Conservation (phyloP, 2,888 invertebrate genomes). For the Conomelus anceps region DNA sequence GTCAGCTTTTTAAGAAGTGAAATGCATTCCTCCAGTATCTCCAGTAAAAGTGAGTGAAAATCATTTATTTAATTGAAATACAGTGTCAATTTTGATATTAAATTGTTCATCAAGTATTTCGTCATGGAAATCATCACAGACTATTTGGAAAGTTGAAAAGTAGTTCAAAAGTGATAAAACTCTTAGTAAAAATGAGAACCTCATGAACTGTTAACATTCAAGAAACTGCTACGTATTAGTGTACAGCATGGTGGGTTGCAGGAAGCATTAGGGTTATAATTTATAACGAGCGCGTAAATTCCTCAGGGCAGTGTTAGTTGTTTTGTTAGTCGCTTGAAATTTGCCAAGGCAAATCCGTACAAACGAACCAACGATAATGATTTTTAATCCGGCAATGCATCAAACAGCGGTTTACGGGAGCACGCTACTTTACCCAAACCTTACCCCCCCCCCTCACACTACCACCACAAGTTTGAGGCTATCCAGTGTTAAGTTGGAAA, state of each 20-base stretch:
- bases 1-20: too few species aligned
- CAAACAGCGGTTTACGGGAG: slow-evolving; percentile 9
- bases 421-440: neutral
- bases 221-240: too few species aligned
- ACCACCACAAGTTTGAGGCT: neutral
- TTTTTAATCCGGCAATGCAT: slow-evolving; percentile 11
- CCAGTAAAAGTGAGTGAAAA: too few species aligned
- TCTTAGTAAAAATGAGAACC: too few species aligned
- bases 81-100: too few species aligned
- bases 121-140: too few species aligned
- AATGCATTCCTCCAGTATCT: too few species aligned
- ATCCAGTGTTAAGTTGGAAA: neutral
- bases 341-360: slow-evolving; percentile 9
- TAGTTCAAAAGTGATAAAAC: too few species aligned
- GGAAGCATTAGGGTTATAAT: neutral
- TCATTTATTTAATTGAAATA: too few species aligned
- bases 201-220: too few species aligned
- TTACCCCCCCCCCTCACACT: neutral
- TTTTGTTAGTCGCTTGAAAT: neutral
- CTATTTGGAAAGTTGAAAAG: too few species aligned
- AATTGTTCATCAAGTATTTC: too few species aligned
- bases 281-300: neutral
- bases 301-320: neutral
- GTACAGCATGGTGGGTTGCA: neutral
- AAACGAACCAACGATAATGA: slow-evolving; percentile 9